Base-by-base conservation (phyloP, 2,888 invertebrate genomes). In the Hypomecis punctinalis region DNA sequence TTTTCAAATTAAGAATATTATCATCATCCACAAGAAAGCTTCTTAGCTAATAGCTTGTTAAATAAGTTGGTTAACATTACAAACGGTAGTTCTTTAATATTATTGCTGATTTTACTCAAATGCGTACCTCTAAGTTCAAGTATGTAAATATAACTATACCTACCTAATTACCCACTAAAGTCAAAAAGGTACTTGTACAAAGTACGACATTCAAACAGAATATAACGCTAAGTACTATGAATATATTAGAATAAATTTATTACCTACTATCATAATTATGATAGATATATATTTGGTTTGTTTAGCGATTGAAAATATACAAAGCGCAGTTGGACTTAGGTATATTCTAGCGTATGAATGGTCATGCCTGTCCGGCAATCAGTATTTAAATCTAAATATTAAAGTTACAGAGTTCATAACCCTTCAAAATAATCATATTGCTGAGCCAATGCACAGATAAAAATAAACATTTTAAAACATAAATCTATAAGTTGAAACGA, bases 321-420 rank as follows among this genome's bases (percentile, higher is more conserved):
- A 93, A 91, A 92, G 91, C 91, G 85, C 77, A 79, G 80, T 86
- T 76, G 83, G 82, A 89, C 93, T 93, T 93, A 91, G 93, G 93
- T 91, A 88, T 90, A 90, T 90, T 91, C 93, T 93, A 93, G 93
- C 93, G 91, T 92, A 93, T 93, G 93, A 91, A 86, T 85, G 76
- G 85, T 91, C 86, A 48, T 86, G 86, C 90, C 88, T 69, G 39
- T 52, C 2, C 68, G 89, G 88, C 88, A 86, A 89, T 89, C 75
- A 79, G 80, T 81, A 81, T 63, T 69, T 69, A 76, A 55, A 40
- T 36, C 43, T 43, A 43, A 13, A 53, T 43, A 13, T 55, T 13
- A 45, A 35, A 35, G 2, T 11, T 33, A 46, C 10, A 5, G 91
- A 86, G 91, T 90, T 91, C 78, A 73, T 71, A 91, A 91, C 91